These are phyloP conservation scores for Oscheius onirici DNA, from an alignment of 2,888 invertebrate genomes.

Conservation along the genomic window DNA sequence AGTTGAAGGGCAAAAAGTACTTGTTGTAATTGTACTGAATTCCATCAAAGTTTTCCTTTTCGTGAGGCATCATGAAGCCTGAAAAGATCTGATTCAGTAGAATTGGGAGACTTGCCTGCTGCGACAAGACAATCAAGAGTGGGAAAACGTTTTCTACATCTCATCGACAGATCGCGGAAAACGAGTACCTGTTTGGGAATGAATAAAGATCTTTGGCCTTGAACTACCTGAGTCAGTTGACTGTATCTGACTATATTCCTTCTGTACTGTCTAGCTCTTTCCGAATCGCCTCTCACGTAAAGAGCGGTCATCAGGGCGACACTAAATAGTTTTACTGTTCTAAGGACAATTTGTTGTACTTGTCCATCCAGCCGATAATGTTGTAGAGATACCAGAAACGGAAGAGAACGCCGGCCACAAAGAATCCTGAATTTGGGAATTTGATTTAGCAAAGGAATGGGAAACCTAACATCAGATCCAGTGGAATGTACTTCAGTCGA, in stretches of 20 bases:
- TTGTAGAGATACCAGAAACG: constrained; percentile 55
- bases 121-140: constrained; percentile 59
- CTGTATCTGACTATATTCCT: constrained; percentile 58
- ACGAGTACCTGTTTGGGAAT: constrained; percentile 43
- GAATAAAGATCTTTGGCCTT: not conserved
- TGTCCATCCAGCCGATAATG: constrained; percentile 61
- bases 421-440: constrained; percentile 49
- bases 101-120: constrained; percentile 35
- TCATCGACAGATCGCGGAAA: constrained; percentile 59
- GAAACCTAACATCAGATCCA: constrained; percentile 51
- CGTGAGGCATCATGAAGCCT: constrained; percentile 61
- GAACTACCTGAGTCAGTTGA: constrained; percentile 48
- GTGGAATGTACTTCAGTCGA: constrained; percentile 49
- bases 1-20: constrained; percentile 56
- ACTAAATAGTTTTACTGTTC: too few species aligned
- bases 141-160: constrained; percentile 56
- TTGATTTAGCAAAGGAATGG: too few species aligned
- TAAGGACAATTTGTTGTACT: constrained; percentile 33
- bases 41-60: constrained; percentile 57
- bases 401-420: constrained; percentile 60
- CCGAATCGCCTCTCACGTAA: constrained; percentile 56
- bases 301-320: constrained; percentile 56
- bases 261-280: constrained; percentile 50
- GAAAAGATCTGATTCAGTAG: not conserved
- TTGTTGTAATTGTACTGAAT: constrained; percentile 60